Conservation (phyloP, 2,797 vertebrate species). For the Arctocebus calabarensis region DNA sequence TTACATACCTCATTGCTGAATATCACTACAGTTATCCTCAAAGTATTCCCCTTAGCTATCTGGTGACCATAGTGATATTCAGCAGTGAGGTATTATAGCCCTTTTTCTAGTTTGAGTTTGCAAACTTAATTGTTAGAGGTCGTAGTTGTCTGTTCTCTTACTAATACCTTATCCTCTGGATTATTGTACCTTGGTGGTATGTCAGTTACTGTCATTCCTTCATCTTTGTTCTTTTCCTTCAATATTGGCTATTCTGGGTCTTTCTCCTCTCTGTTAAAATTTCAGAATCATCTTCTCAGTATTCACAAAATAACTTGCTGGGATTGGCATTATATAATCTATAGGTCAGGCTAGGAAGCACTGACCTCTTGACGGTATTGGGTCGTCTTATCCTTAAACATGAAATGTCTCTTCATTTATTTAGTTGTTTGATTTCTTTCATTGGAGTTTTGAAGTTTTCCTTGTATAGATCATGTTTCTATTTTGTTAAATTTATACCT, state of each 20-base stretch:
- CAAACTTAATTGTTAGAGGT: too few species aligned
- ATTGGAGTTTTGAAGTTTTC: not conserved
- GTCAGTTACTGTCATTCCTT: not conserved
- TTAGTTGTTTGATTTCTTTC: conserved; percentile 19
- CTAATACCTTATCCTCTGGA: not conserved
- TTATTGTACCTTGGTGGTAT: not conserved
- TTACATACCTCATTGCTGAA: too few species aligned
- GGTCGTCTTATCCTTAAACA: not conserved
- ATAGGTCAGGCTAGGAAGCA: not conserved
- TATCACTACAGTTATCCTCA: too few species aligned
- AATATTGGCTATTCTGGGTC: not conserved
- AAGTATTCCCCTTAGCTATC: too few species aligned
- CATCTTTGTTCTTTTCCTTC: not conserved
- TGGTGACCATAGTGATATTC: too few species aligned
- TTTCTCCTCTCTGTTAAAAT: not conserved
- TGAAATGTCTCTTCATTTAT: not conserved
- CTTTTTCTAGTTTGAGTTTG: too few species aligned
- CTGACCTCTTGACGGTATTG: not conserved
- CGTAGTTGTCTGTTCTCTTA: not conserved
- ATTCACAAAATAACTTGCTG: not conserved
- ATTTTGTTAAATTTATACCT: not conserved
- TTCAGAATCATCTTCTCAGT: not conserved
- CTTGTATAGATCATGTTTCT: not conserved
- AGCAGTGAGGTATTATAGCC: too few species aligned
- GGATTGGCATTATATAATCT: not conserved